Conservation (phyloP, 2,797 vertebrate species). For the Parauchenoglanis punctatus region DNA sequence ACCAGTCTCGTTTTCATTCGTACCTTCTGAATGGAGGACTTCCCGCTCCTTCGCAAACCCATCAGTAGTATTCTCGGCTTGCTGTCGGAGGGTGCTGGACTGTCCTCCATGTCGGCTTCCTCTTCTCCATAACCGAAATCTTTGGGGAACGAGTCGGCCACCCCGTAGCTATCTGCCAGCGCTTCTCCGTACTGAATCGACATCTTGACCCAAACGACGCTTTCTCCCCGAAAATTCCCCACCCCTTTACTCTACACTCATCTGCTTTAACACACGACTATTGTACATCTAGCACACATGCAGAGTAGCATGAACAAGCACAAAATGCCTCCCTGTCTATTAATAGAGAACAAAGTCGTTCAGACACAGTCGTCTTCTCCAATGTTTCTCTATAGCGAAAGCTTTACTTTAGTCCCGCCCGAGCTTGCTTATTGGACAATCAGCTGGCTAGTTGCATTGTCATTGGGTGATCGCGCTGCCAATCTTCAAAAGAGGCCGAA, state of each 20-base stretch:
- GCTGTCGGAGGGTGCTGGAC: slow-evolving; percentile 81
- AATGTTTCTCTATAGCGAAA: slow-evolving; percentile 74
- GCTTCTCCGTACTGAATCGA: slow-evolving; percentile 91
- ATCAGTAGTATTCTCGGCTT: slow-evolving; percentile 95
- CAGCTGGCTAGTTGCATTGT: fast-evolving
- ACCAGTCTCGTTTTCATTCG: slow-evolving; percentile 19
- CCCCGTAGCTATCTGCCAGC: slow-evolving; percentile 89
- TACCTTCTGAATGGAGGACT: slow-evolving; percentile 99
- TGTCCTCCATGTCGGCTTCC: slow-evolving; percentile 89
- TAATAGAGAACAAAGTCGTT: slow-evolving; percentile 64
- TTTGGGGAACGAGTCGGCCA: slow-evolving; percentile 93
- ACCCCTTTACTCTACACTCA: slow-evolving; percentile 49
- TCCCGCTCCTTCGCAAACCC: slow-evolving; percentile 95
- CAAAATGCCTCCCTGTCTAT: slow-evolving; percentile 48
- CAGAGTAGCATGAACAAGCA: slow-evolving; percentile 21
- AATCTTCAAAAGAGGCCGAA: slow-evolving; percentile 50
- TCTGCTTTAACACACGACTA: slow-evolving; percentile 44
- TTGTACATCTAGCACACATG: slow-evolving; percentile 29
- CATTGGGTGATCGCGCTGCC: slow-evolving; percentile 69
- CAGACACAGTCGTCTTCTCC: slow-evolving; percentile 65
- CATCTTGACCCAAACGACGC: slow-evolving; percentile 80
- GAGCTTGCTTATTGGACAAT: slow-evolving; percentile 65
- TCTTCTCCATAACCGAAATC: slow-evolving; percentile 97
- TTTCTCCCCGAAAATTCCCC: slow-evolving; percentile 61
- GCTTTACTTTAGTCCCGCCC: slow-evolving; percentile 57